A percentile compares a stretch with the other conserved stretches of the same genome.
Conservation (phyloP, 2,113 vertebrate genomes). For the Bufo bufo region DNA sequence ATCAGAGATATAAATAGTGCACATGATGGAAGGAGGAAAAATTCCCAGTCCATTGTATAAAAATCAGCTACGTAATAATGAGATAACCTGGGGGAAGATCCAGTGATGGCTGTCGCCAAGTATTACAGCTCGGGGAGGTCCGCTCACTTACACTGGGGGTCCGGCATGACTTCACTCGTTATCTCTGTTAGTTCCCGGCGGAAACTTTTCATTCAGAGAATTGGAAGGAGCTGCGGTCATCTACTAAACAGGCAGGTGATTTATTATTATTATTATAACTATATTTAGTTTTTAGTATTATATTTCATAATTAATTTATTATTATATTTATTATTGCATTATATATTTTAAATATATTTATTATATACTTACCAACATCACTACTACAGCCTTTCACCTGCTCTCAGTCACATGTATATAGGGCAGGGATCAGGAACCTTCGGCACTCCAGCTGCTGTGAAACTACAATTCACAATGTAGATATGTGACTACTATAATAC, state of each 20-base stretch:
- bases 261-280: no score
- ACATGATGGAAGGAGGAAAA: not conserved
- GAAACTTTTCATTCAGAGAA: not conserved
- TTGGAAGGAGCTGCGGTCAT: not conserved
- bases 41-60: not conserved
- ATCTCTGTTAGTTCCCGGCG: conserved; percentile 4
- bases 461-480: no score
- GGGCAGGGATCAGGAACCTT: no score
- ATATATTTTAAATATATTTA: no score
- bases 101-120: not conserved
- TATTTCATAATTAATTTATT: no score
- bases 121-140: not conserved
- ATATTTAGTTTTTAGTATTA: no score
- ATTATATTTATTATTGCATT: no score
- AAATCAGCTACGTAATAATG: not conserved
- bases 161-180: not conserved
- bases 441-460: no score
- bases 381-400: no score
- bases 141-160: not conserved
- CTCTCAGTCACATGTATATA: no score
- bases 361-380: no score
- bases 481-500: no score
- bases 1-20: not conserved
- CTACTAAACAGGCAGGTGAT: not conserved
- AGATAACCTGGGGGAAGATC: not conserved